Evolutionary conservation across 2,888 invertebrate genomes (phyloP), one percentile per base, ranked within the genome.

Genomic region (Caenorhabditis sinica): DNA sequence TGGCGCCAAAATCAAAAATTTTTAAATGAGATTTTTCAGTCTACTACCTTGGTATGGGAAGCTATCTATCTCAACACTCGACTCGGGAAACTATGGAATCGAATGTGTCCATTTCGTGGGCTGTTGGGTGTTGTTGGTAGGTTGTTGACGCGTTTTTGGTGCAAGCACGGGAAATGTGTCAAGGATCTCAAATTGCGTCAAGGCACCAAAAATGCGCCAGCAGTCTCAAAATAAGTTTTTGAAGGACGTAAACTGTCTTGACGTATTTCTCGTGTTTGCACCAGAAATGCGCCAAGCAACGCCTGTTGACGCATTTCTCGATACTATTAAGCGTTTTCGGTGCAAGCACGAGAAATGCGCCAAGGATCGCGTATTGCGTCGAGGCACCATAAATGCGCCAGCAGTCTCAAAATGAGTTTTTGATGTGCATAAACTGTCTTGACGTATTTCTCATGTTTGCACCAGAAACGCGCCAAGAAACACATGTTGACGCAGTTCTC

Each of bases 81-180:
- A 83, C 87, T 1, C 58, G 87, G 43, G 63, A 87, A 17, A 87
- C 89, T 0, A 85, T 89, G 4, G 86, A 87, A 45, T 73, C 85
- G 6, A 89, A 89, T 60, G 84, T 85, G 9, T 85, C 89, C 0
- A 82, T 87, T 60, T 73, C 85, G 0, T 89, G 87, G 89, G 82
- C 86, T 1, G 75, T 68, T 68, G 68, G 68, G n/a, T 36, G 58
- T 56, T 71, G 71, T 56, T 58, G 71, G 71, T 58, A n/a, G 40
- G 58, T 71, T 36, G 8, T 68, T 51, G 65, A n/a, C 43, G 65
- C 43, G 17, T 63, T 63, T 65, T 30, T 43, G 4, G 40, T 40
- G 40, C 40, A 36, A 8, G 6, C 4, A 13, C 63, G 13, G 15
- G 28, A 45, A 65, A 30, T 45, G 65, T n/a, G 65, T 23, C 65